A percentile compares a stretch with the other conserved stretches of the same genome.
Conservation (phyloP, 2,888 invertebrate genomes). For the Athetis lepigone region DNA sequence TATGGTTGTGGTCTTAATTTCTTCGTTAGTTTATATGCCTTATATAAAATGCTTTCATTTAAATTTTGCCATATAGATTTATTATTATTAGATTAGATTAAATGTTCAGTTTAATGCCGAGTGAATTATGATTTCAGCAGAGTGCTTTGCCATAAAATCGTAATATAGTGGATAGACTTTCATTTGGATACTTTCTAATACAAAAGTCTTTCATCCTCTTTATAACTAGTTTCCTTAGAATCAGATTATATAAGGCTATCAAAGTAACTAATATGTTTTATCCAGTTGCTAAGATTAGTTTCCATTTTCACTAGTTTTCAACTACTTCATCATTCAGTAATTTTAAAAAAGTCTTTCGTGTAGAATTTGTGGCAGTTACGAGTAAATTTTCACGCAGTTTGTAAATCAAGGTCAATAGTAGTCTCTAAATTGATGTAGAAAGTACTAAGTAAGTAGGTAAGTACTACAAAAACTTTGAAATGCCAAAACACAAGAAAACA, state of each 20-base stretch:
- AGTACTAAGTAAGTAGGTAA: conserved; percentile 29
- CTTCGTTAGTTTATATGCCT: conserved; percentile 53
- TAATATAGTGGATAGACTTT: conserved; percentile 4
- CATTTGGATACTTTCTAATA: conserved; percentile 37
- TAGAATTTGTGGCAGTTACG: neutral
- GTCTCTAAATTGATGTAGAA: conserved; percentile 11
- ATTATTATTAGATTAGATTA: conserved; percentile 19
- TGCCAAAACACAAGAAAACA: conserved; percentile 32
- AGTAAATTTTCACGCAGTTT: neutral
- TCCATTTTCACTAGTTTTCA: neutral
- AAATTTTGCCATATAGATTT: conserved; percentile 18
- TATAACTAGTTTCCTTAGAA: conserved; percentile 2
- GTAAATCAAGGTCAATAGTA: neutral
- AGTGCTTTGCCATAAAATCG: conserved; percentile 19
- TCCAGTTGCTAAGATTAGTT: neutral
- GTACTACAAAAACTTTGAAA: conserved; percentile 22
- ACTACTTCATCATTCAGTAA: neutral
- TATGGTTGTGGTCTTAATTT: conserved; percentile 52
- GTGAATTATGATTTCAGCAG: conserved; percentile 1
- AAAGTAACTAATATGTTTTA: neutral
- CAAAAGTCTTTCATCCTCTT: conserved; percentile 10
- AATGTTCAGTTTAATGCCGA: neutral
- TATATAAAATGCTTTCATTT: conserved; percentile 46
- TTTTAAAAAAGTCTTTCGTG: neutral
- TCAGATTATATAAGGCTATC: neutral